Base-by-base conservation (phyloP, 2,797 vertebrate species). In the Tympanoctomys barrerae region DNA sequence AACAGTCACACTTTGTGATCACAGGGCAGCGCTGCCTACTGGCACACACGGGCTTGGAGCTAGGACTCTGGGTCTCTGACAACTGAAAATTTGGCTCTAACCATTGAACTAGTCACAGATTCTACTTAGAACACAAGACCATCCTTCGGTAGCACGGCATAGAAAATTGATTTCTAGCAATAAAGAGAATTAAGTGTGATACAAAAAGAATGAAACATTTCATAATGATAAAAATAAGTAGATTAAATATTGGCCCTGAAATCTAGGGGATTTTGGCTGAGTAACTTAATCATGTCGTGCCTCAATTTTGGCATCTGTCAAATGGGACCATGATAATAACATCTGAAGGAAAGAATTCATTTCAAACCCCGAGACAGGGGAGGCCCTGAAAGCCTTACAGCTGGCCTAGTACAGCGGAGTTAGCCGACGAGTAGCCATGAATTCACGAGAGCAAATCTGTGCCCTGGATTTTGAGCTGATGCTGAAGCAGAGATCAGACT, bases 91-190 rank as follows among this genome's bases (percentile, higher is more conserved):
- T 79, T 95, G 92, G 66, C 89, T 94, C 19, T 64, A 61, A 68
- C 57, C 59, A 31, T 73, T 95, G 86, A 94, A 68, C 42, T 94
- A 59, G 89, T 94, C 61, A 92, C 79, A 54, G 89, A 88, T 49
- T 71, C 79, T 3, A 31, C 75, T 92, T 84, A 57, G 77, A 82
- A 68, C 5, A n/a, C 36, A 91, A 75, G 80, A 84, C 73, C 9
- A 5, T 68, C 94, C 82, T 94, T 93, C 54, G 89, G 5, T 59
- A 88, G 11, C 66, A 94, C 93, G 57, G 90, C 90, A 54, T 89
- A 22, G 62, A 92, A 94, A 81, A 71, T 42, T 92, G 46, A 81
- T 73, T 96, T 96, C 96, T 96, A 97, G 87, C 80, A 95, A 89
- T 77, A 92, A 95, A 61, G 22, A 87, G 66, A 90, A 81, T 36